These are phyloP conservation scores for Hydractinia echinata DNA, from an alignment of 30 jellyfish, hydroid and myxozoan genomes.

Conservation along the genomic window DNA sequence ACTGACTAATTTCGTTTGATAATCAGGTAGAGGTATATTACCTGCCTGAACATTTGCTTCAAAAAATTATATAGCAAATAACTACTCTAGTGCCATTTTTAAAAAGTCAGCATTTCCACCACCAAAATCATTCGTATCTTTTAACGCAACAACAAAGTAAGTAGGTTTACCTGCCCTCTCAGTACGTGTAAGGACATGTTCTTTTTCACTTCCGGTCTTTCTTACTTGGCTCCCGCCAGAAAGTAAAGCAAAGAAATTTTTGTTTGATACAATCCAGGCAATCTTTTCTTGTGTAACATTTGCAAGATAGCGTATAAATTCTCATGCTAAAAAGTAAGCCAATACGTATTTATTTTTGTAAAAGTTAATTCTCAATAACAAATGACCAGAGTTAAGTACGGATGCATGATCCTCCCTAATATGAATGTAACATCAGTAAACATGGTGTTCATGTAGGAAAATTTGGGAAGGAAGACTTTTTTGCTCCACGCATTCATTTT, in stretches of 20 bases:
- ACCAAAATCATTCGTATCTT: conserved; percentile 45
- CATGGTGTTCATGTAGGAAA: too few species aligned
- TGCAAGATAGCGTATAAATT: conserved; percentile 9
- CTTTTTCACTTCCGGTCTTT: conserved; percentile 45
- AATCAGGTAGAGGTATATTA: conserved; percentile 15
- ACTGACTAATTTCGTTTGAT: conserved; percentile 18
- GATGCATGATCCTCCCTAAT: too few species aligned
- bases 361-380: too few species aligned
- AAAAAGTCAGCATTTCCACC: conserved; percentile 33
- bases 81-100: conserved; percentile 26
- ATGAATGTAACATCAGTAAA: too few species aligned
- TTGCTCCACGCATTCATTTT: too few species aligned
- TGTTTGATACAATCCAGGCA: not conserved
- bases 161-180: conserved; percentile 42
- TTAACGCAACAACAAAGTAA: conserved; percentile 42
- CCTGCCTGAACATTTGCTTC: conserved; percentile 2
- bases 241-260: conserved; percentile 34
- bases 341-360: too few species aligned
- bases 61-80: conserved; percentile 4
- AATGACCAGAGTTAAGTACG: too few species aligned
- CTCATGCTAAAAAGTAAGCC: too few species aligned
- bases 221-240: conserved; percentile 54
- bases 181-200: conserved; percentile 38
- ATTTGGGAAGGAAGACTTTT: too few species aligned
- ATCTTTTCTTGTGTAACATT: conserved; percentile 9